A percentile compares a stretch with the other conserved stretches of the same genome.
These are phyloP conservation scores for Phocides pigmalion DNA, from an alignment of 1,140 invertebrate species.

Conservation along the genomic window DNA sequence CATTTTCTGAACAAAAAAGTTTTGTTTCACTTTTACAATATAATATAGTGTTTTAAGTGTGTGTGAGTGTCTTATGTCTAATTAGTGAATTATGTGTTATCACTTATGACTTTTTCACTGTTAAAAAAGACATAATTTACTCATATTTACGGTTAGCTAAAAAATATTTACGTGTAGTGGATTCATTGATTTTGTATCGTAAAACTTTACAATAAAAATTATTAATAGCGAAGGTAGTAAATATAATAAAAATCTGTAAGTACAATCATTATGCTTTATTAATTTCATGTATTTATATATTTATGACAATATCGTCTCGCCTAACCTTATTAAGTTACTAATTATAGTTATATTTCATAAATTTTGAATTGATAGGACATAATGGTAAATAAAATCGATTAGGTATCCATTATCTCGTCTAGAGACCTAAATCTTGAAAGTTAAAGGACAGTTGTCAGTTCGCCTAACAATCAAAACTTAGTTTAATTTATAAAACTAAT, in stretches of 20 bases:
- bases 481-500: constrained; percentile 73
- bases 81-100: no score
- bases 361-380: constrained; percentile 84
- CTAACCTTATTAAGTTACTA: constrained; percentile 84
- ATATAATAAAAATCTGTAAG: constrained; percentile 68
- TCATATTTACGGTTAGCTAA: no score
- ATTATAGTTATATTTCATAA: constrained; percentile 84
- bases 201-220: no score
- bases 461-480: constrained; percentile 71
- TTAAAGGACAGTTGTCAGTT: constrained; percentile 65
- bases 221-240: constrained; percentile 24
- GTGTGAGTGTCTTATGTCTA: no score
- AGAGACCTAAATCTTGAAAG: constrained; percentile 62
- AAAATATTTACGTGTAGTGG: no score
- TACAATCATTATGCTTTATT: constrained; percentile 84
- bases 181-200: no score
- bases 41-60: no score
- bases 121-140: no score
- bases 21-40: no score
- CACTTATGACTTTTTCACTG: no score
- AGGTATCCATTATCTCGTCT: constrained; percentile 59
- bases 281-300: constrained; percentile 85
- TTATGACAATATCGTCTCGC: constrained; percentile 85
- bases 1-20: no score
- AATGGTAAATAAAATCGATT: constrained; percentile 82